Evolutionary conservation across 1,140 invertebrate species (phyloP), one percentile per base, ranked within the genome.

Genomic region (Diploscapter pachys): DNA sequence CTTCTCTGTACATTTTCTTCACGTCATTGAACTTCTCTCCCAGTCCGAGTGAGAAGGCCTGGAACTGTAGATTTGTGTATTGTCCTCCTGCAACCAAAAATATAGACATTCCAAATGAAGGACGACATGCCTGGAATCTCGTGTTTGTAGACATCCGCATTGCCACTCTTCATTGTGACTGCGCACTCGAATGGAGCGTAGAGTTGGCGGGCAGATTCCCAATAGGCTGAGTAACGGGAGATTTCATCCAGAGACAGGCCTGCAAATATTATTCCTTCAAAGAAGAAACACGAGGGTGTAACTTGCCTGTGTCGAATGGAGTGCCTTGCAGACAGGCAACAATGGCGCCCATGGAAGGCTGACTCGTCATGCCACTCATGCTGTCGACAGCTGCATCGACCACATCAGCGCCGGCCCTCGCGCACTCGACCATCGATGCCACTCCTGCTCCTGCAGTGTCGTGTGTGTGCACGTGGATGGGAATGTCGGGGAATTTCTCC

Each of bases 131-230:
- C 96, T 78, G 96, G 96, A 66, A 99, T 99, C 89, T 98, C 95
- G 88, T 98, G 97, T 56, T 93, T 87, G 84, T 95, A 96, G 2
- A 99, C 95, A 87, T 99, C 97, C 11, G 97, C 93, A 87, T 99
- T 99, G 71, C 96, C 96, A 71, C 93, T 96, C 86, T 96, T 98
- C 95, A 99, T 97, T 0, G 96, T 98, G 0, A 92, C 92, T 2
- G 94, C 92, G 82, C 94, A 97, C 87, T 99, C 97, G 88, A 99
- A 99, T n/a, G 96, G 96, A 2, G 92, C 95, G 84, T 99, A 99
- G 2, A 99, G 88, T 0, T 92, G 95, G 72, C 97, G 89, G 0
- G 96, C 92, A 87, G 97, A 95, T 87, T 99, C 96, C 97, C 97
- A 99, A 86, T 95, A 99, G 0, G 95, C 93, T 0, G 95, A 98